Evolutionary conservation across 2,888 invertebrate genomes (phyloP).

Genomic region (Polydrusus tereticollis): DNA sequence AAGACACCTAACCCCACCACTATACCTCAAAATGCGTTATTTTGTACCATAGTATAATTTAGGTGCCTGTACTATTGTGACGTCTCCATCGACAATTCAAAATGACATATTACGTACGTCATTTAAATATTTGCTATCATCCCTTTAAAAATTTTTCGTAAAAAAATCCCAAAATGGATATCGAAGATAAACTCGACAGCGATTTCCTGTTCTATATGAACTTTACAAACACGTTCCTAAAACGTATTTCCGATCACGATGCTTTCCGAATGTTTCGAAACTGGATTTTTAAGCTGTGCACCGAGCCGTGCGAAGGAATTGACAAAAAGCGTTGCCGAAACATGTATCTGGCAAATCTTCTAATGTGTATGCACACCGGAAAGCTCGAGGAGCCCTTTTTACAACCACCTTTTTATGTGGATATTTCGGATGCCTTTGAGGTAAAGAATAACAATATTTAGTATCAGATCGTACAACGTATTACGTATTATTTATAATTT

Average conservation of each 20-base stretch:
- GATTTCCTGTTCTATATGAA: slow-evolving; percentile 67
- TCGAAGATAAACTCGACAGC: slow-evolving; percentile 66
- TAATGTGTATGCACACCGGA: slow-evolving; percentile 66
- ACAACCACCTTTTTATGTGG: slow-evolving; percentile 61
- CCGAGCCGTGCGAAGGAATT: slow-evolving; percentile 59
- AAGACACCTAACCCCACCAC: too few species aligned
- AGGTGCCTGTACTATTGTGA: too few species aligned
- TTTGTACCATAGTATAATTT: too few species aligned
- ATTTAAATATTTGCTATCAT: not conserved
- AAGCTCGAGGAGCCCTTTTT: slow-evolving; percentile 64
- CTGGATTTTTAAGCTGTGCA: slow-evolving; percentile 66
- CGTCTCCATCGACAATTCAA: not conserved
- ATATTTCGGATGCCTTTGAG: slow-evolving; percentile 62
- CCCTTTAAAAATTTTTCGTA: slow-evolving; percentile 49
- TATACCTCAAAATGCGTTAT: too few species aligned
- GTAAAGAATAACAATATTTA: slow-evolving; percentile 45
- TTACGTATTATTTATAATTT: too few species aligned
- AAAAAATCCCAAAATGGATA: slow-evolving; percentile 50
- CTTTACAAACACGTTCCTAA: slow-evolving; percentile 60
- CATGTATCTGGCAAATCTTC: slow-evolving; percentile 66
- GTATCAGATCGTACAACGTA: not conserved
- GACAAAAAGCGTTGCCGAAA: slow-evolving; percentile 66
- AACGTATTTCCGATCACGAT: slow-evolving; percentile 54
- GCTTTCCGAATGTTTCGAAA: slow-evolving; percentile 56
- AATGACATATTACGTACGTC: not conserved